phyloP scores from a whole-genome alignment of 2,888 invertebrate genomes.

The Drosophila pseudotalamancana region DNA sequence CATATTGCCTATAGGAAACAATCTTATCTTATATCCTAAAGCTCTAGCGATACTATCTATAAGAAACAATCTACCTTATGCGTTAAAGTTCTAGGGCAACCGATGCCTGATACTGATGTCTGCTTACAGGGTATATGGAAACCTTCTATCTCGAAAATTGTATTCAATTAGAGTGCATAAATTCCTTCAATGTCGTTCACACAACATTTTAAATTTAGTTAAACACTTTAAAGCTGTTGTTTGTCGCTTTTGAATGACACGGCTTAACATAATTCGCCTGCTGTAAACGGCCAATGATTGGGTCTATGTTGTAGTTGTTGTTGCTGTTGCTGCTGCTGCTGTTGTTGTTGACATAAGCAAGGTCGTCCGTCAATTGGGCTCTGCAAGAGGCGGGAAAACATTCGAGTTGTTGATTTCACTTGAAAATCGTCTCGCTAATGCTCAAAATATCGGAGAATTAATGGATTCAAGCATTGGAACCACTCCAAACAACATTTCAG shows the following conservation, averaged over 20 bases:
- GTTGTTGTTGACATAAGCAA: constrained; percentile 39
- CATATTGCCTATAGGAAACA: too few species aligned
- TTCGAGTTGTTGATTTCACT: constrained; percentile 18
- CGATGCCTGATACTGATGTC: background rate
- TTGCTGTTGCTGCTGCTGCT: constrained; percentile 8
- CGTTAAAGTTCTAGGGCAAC: too few species aligned
- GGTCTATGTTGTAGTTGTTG: constrained; percentile 5
- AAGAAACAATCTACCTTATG: too few species aligned
- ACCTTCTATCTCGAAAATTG: constrained; percentile 35
- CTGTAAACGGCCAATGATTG: constrained; percentile 47
- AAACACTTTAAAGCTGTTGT: constrained; percentile 35
- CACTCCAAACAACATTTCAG: too few species aligned
- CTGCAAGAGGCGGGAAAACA: constrained; percentile 28
- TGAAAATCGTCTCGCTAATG: background rate
- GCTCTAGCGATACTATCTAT: too few species aligned
- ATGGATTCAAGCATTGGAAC: constrained; percentile 1
- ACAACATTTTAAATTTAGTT: constrained; percentile 38
- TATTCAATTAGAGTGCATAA: constrained; percentile 74
- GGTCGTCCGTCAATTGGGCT: constrained; percentile 49
- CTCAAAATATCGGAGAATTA: background rate
- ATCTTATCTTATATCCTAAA: too few species aligned
- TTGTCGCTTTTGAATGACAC: constrained; percentile 32
- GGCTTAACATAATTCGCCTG: constrained; percentile 41
- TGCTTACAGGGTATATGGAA: constrained; percentile 16
- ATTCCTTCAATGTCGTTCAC: constrained; percentile 64